A percentile compares a stretch with the other conserved stretches of the same genome.
Evolutionary conservation across 2,797 vertebrate species (phyloP).

Genomic region (Dicrostonyx torquatus): DNA sequence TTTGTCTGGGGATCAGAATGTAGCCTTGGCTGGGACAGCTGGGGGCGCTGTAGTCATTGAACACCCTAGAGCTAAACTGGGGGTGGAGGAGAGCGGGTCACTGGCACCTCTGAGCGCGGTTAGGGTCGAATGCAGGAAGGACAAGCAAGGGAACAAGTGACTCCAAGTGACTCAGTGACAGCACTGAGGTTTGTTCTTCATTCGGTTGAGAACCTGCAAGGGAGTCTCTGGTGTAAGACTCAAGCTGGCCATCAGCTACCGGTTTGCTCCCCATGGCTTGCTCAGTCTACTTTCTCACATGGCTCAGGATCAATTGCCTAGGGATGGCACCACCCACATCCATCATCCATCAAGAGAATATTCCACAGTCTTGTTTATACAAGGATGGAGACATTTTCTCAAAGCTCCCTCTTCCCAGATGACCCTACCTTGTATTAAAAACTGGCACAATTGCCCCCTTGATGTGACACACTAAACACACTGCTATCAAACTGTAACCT

Average conservation of each 20-base stretch:
- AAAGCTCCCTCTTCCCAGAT: neutral
- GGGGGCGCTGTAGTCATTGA: neutral
- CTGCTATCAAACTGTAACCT: neutral
- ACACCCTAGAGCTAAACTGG: neutral
- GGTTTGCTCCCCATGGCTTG: neutral
- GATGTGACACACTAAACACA: neutral
- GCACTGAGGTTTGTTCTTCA: neutral
- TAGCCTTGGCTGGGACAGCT: neutral
- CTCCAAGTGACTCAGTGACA: neutral
- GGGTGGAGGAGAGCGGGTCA: neutral
- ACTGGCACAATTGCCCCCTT: neutral
- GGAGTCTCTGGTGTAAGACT: neutral
- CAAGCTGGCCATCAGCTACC: neutral
- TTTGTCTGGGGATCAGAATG: neutral
- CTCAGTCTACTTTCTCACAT: neutral
- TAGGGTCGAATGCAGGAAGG: neutral
- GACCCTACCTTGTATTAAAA: neutral
- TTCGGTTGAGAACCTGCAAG: neutral
- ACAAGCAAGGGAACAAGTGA: too few species aligned
- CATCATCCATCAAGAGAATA: neutral
- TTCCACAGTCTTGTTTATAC: neutral
- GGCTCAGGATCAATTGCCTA: neutral
- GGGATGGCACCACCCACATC: neutral
- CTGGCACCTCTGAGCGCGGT: neutral
- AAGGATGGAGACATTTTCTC: neutral